phyloP scores from a whole-genome alignment of 2,888 invertebrate species.

The Drosophila multiciliata region DNA sequence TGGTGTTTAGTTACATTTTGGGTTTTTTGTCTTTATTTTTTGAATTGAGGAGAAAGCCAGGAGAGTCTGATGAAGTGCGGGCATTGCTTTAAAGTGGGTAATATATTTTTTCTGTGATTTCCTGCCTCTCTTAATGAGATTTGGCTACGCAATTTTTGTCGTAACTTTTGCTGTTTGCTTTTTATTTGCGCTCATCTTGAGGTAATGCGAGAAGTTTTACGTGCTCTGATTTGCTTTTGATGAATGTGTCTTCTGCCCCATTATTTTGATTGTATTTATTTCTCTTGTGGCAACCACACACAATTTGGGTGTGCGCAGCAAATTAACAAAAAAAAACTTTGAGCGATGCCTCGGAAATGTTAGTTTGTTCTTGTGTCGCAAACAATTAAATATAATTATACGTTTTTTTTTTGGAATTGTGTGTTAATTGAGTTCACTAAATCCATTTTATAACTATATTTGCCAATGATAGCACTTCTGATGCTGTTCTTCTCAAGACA shows the following conservation, averaged over 20 bases:
- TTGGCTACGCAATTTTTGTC: conserved; percentile 53
- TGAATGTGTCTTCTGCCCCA: conserved; percentile 47
- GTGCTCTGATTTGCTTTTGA: conserved; percentile 76
- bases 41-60: not conserved
- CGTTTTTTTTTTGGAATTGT: not conserved
- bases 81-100: conserved; percentile 77
- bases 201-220: conserved; percentile 79
- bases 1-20: conserved; percentile 78
- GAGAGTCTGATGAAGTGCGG: conserved; percentile 69
- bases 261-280: not conserved
- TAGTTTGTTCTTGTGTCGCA: not conserved
- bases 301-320: conserved; percentile 4
- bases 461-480: not conserved
- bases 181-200: conserved; percentile 72
- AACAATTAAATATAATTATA: not conserved
- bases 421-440: not conserved
- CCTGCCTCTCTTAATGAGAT: conserved; percentile 66
- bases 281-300: conserved; percentile 6
- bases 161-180: conserved; percentile 51
- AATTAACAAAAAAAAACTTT: conserved; percentile 28
- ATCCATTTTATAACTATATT: not conserved
- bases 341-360: not conserved
- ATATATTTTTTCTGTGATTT: conserved; percentile 74
- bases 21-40: conserved; percentile 66
- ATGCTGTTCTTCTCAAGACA: not conserved